Evolutionary conservation across 2,113 vertebrate species (phyloP).

Genomic region (Prochilodus magdalenae): DNA sequence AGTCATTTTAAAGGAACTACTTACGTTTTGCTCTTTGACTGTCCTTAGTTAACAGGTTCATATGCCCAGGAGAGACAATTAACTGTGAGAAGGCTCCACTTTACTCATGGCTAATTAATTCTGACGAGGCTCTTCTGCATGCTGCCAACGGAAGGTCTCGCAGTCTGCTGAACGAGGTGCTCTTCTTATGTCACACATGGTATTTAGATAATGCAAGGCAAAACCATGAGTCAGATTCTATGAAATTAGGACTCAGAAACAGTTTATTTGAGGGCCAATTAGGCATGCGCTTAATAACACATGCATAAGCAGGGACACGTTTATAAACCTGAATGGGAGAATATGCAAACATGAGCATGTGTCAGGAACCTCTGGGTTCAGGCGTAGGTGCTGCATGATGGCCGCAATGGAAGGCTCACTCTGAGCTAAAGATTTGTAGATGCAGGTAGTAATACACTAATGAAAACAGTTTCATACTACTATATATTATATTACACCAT

Average conservation of each 20-base stretch:
- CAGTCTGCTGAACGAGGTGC: constrained; percentile 36
- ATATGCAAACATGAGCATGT: too few species aligned
- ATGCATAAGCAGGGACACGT: too few species aligned
- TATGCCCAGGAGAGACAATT: constrained; percentile 66
- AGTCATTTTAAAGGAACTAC: constrained; percentile 5
- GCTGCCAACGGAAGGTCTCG: constrained; percentile 51
- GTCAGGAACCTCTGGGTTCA: too few species aligned
- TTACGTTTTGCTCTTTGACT: constrained; percentile 15
- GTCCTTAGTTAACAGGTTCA: constrained; percentile 49
- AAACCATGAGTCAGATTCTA: not conserved
- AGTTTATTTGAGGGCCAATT: not conserved
- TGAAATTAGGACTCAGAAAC: not conserved
- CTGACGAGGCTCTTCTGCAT: constrained; percentile 57
- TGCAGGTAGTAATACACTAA: too few species aligned
- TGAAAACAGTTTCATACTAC: too few species aligned
- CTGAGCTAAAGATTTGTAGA: too few species aligned
- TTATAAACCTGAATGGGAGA: too few species aligned
- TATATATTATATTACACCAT: too few species aligned
- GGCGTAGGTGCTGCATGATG: too few species aligned
- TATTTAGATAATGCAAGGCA: not conserved
- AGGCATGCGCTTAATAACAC: too few species aligned
- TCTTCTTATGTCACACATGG: constrained; percentile 16
- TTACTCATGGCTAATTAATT: constrained; percentile 71
- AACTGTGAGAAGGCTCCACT: constrained; percentile 64
- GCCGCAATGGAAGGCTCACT: too few species aligned